A percentile compares a stretch with the other conserved stretches of the same genome.
phyloP scores from a whole-genome alignment of 2,888 invertebrate species.

The Zaprionus lineosus region DNA sequence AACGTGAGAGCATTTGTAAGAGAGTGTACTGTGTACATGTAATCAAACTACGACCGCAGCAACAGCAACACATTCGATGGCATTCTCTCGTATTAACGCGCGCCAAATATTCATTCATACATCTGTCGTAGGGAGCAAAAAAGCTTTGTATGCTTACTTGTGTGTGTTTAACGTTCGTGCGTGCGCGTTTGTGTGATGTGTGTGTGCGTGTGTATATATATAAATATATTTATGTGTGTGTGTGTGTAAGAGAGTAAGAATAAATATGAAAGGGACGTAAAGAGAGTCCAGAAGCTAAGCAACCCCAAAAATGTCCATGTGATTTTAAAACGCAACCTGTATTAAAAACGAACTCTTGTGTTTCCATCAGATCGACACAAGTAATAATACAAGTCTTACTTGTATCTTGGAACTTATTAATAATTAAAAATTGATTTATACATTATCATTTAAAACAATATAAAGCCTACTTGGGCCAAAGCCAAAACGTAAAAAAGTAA shows the following conservation, averaged over 20 bases:
- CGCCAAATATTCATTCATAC: conserved; percentile 59
- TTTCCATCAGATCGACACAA: conserved; percentile 31
- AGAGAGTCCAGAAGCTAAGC: conserved; percentile 33
- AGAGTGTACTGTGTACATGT: conserved; percentile 37
- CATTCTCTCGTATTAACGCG: conserved; percentile 41
- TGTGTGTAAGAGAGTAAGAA: conserved; percentile 6
- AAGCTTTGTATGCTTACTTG: too few species aligned
- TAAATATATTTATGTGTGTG: conserved; percentile 1
- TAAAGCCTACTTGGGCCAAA: too few species aligned
- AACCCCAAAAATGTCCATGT: conserved; percentile 60
- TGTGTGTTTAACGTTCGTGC: too few species aligned
- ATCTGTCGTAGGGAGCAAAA: conserved; percentile 30
- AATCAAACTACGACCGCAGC: conserved; percentile 22
- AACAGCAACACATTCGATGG: conserved; percentile 18
- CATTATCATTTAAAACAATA: too few species aligned
- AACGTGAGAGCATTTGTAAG: conserved; percentile 29
- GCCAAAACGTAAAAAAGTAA: too few species aligned
- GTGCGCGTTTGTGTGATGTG: conserved; percentile 15
- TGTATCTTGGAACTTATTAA: too few species aligned
- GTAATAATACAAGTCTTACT: background rate
- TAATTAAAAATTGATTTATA: too few species aligned
- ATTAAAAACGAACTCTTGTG: conserved; percentile 26
- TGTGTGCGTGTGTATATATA: conserved; percentile 11
- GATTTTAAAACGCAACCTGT: conserved; percentile 59
- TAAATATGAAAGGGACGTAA: background rate